Evolutionary conservation across 2,888 invertebrate genomes (phyloP), one percentile per base, ranked within the genome.

Genomic region (Archaeoteleia sp.): DNA sequence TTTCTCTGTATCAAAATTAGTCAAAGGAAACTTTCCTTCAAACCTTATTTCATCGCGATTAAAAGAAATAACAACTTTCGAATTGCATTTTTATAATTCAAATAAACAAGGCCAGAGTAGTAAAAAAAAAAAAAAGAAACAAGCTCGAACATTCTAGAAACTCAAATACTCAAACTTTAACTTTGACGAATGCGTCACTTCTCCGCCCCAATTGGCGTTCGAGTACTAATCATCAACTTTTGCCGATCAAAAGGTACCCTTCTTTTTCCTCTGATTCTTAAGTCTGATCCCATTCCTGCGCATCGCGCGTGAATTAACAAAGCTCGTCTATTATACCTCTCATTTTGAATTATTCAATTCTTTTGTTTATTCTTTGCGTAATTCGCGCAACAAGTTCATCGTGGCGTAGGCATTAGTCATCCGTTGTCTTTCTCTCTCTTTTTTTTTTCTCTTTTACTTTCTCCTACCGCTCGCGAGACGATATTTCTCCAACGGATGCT

Each of bases 311-410:
- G 57, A 65, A 58, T 65, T 46, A 48, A 15, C 65, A 27, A 65
- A 40, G 65, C 57, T 20, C 20, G 20, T 20, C 20, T 5, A 20
- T 20, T 20, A 20, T 20, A 58, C 46, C 57, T 65, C 53, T 51
- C 51, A 65, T 57, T 46, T 46, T 14, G 30, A 53, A 65, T 58
- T 51, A 65, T 65, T 65, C 57, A 65, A 65, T 65, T 46, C 57
- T 58, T 53, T 46, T 32, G 46, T 57, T 49, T 42, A 57, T 51
- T 32, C 20, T 54, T 9, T 14, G 14, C 23, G 45, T 20, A 39
- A 58, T 62, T 17, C 35, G 67, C 27, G 67, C 67, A 68, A 63
- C 67, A 68, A 68, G 62, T 68, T 27, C 58, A 27, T 37, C 46
- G 62, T 49, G 51, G 62, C 12, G 54, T 49, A 42, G 54, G 54